Evolutionary conservation across 1,140 invertebrate species (phyloP), one percentile per base, ranked within the genome.

Genomic region (Caenorhabditis latens): DNA sequence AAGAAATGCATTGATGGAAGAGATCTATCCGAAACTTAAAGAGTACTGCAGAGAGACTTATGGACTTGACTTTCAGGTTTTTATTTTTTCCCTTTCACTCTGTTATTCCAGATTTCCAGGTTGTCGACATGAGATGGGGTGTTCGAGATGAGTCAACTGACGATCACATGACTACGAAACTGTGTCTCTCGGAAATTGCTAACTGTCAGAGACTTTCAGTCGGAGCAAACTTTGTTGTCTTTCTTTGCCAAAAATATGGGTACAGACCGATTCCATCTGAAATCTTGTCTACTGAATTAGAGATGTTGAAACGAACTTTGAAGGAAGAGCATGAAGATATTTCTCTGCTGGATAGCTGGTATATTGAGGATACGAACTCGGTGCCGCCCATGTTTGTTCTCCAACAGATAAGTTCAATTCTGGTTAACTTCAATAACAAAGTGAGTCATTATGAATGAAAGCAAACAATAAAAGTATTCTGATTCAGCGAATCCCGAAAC

Each of bases 71-170:
- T 99, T 99, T 94, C 98, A 99, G 95, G 97, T 97, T 93, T 93
- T 90, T 84, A n/a, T 50, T 85, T 46, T n/a, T 63, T 67, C 65
- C 58, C 40, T n/a, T 7, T 14, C 2, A 19, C 8, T 14, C 83
- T 16, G 6, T 32, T 53, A 71, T 40, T 13, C 14, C 4, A 24
- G 46, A 48, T 32, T 46, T 91, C 42, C 90, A 98, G 96, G 97
- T 99, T 0, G 97, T 99, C 32, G 98, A 99, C 93, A 99, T 99
- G 97, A 94, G 97, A 93, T 99, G 98, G 97, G 98, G 97, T 32
- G 94, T 94, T 0, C 89, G 94, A 71, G 97, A 99, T 91, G 97
- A 99, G 93, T 97, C 97, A 0, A 99, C 97, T 0, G 97, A 99
- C 92, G 97, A 99, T 95, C 97, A 99, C 93, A 98, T 98, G 97